Evolutionary conservation across 2,888 invertebrate genomes (phyloP).

Genomic region (Dolichopus griseipennis): DNA sequence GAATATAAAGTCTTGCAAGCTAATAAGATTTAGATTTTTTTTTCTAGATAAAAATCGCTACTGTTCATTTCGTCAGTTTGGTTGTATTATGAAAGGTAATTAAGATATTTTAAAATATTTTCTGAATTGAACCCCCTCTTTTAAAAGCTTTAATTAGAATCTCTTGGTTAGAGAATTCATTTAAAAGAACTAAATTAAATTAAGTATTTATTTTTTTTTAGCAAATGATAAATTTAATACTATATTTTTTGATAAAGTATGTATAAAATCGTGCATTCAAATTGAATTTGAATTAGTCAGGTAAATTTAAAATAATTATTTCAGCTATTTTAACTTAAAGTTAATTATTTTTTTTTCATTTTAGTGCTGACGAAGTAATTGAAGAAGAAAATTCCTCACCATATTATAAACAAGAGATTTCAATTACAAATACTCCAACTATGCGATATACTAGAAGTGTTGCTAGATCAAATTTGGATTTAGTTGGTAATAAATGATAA

Average conservation of each 20-base stretch:
- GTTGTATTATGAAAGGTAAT: neutral
- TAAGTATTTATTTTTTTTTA: too few species aligned
- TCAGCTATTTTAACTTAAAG: too few species aligned
- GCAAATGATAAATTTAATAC: too few species aligned
- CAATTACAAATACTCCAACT: conserved; percentile 18
- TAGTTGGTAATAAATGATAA: conserved; percentile 21
- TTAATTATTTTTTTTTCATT: too few species aligned
- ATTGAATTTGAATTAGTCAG: neutral
- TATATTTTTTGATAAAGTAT: neutral
- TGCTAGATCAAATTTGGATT: conserved; percentile 18
- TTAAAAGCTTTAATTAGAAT: too few species aligned
- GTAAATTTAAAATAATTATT: neutral
- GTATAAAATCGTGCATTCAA: neutral
- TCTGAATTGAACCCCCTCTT: too few species aligned
- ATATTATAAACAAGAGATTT: conserved; percentile 11
- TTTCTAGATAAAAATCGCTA: conserved; percentile 21
- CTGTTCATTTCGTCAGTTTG: conserved; percentile 8
- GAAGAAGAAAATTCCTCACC: neutral
- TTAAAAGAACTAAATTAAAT: too few species aligned
- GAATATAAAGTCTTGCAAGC: neutral
- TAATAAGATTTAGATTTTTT: neutral
- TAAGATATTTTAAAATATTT: neutral
- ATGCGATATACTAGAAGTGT: conserved; percentile 19
- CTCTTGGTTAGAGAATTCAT: too few species aligned
- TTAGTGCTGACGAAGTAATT: neutral